These are phyloP conservation scores for Caenorhabditis virilis DNA, from an alignment of 2,888 invertebrate species.

Conservation along the genomic window DNA sequence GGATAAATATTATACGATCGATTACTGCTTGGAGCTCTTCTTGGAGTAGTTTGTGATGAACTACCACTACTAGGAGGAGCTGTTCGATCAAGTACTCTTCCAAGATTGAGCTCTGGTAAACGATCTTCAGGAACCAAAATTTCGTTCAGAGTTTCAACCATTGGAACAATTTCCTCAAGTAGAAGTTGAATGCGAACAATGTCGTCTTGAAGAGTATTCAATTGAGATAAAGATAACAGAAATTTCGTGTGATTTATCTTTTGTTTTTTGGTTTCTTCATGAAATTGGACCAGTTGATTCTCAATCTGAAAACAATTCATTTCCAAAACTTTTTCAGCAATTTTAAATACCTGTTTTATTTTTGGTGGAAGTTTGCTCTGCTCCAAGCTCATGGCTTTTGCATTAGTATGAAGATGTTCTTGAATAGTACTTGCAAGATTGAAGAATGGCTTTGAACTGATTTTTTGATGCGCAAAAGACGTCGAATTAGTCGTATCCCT, in stretches of 20 bases:
- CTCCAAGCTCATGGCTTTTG: slow-evolving; percentile 43
- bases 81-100: slow-evolving; percentile 35
- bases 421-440: slow-evolving; percentile 56
- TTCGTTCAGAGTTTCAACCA: slow-evolving; percentile 56
- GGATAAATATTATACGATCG: slow-evolving; percentile 13
- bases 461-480: slow-evolving; percentile 19
- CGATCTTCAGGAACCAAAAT: slow-evolving; percentile 55
- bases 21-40: slow-evolving; percentile 5
- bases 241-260: slow-evolving; percentile 26
- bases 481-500: slow-evolving; percentile 10
- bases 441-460: slow-evolving; percentile 39
- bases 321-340: too few relatives aligned
- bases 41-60: slow-evolving; percentile 41
- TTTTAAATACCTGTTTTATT: slow-evolving; percentile 42
- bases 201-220: slow-evolving; percentile 33
- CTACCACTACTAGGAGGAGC: slow-evolving; percentile 35
- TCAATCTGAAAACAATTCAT: slow-evolving; percentile 6
- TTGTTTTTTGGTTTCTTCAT: slow-evolving; percentile 20
- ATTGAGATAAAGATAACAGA: slow-evolving; percentile 19
- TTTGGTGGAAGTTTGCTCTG: slow-evolving; percentile 45
- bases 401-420: slow-evolving; percentile 53
- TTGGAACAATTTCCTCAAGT: slow-evolving; percentile 53
- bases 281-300: background rate
- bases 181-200: slow-evolving; percentile 45
- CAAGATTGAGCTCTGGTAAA: slow-evolving; percentile 52